Conservation (phyloP, 2,113 vertebrate genomes). For the Anguilla japonica region DNA sequence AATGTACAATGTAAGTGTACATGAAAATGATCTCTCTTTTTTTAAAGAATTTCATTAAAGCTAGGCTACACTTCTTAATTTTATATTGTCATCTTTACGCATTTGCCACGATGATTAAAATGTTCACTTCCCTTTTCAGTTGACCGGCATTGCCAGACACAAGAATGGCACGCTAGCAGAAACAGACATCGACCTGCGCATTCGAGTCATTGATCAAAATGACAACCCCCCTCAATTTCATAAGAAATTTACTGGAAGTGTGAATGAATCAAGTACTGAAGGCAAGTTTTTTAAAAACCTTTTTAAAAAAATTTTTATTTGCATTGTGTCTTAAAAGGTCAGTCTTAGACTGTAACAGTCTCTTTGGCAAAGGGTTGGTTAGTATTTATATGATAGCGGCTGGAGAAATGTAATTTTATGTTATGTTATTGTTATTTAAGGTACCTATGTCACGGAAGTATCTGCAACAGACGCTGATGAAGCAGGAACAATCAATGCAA, state of each 20-base stretch:
- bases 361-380: no score
- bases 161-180: constrained; percentile 50
- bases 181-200: constrained; percentile 44
- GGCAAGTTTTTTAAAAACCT: constrained; percentile 41
- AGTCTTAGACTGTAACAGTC: not conserved
- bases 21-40: not conserved
- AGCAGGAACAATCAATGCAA: constrained; percentile 50
- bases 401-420: no score
- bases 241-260: constrained; percentile 36
- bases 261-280: constrained; percentile 54
- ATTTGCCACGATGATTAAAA: not conserved
- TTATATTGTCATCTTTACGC: not conserved
- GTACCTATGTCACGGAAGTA: constrained; percentile 59
- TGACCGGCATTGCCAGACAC: constrained; percentile 54
- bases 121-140: constrained; percentile 39
- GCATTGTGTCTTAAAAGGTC: not conserved
- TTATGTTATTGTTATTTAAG: constrained; percentile 38
- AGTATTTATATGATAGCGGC: no score
- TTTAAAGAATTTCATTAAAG: not conserved
- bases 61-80: not conserved
- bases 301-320: not conserved
- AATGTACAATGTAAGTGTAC: constrained; percentile 60
- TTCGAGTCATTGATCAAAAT: constrained; percentile 61
- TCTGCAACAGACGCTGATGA: constrained; percentile 59
- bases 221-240: constrained; percentile 61